Evolutionary conservation across 2,797 vertebrate genomes (phyloP), one percentile per base, ranked within the genome.

Genomic region (Spondyliosoma cantharus): DNA sequence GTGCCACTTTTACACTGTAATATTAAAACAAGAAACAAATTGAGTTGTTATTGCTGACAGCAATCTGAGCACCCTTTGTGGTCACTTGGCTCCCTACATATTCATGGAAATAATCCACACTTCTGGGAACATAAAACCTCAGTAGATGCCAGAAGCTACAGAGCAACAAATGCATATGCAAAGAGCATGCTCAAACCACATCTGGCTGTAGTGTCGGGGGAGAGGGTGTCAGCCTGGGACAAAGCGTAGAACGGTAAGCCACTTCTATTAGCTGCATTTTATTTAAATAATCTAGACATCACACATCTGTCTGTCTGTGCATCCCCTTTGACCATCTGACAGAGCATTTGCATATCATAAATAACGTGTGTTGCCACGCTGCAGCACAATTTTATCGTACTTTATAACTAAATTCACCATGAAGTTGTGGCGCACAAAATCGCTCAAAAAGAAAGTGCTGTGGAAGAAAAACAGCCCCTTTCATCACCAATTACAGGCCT

Each of bases 1-100:
- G 2, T 74, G 53, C 49, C 7, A 13, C 43, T 62, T 69, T 61
- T 66, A 50, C 43, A 20, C 27, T 67, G 5, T 73, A 66, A 49
- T 64, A 80, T 77, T 79, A 75, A 76, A 81, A 76, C 19, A 65
- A 83, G 85, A 5, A 52, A 73, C 79, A 87, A 87, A 90, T 88
- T 86, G 76, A 82, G 64, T 72, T 20, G 71, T 81, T 72, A 71
- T 83, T 88, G 59, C 80, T 65, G 78, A 82, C 75, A 74, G 84
- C 71, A 82, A 89, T 83, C 71, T 27, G 87, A 88, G 74, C 59
- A 0, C 29, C 62, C 11, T 7, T 32, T 80, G 84, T 48, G 87
- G 88, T 87, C 29, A 1, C 76, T 61, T 14, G 60, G 75, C 79
- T 88, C 70, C 69, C 81, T 68, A 69, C 81, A 84, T 76, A 66